Evolutionary conservation across 2,888 invertebrate genomes (phyloP).

Genomic region (Diogma glabrata): DNA sequence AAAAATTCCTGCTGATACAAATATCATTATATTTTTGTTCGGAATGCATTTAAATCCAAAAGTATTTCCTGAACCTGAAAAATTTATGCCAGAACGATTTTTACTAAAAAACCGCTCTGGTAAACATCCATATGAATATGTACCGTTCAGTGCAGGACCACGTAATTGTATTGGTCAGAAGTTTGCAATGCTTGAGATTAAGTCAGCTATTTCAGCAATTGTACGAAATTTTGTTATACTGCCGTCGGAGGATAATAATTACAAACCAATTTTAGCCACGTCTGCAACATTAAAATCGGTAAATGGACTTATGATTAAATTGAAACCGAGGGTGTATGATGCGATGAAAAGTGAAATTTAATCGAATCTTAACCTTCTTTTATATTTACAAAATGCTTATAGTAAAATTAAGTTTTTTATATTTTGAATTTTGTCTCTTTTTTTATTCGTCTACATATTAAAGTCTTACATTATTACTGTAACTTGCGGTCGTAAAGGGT

Average conservation of each 20-base stretch:
- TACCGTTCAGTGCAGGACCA: conserved; percentile 53
- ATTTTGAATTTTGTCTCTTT: too few species aligned
- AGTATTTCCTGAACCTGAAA: conserved; percentile 28
- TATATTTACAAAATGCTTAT: too few species aligned
- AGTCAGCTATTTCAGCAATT: conserved; percentile 40
- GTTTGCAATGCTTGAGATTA: conserved; percentile 43
- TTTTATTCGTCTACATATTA: too few species aligned
- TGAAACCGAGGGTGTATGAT: too few species aligned
- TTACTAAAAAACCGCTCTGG: conserved; percentile 28
- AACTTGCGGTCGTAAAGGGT: too few species aligned
- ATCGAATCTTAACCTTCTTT: too few species aligned
- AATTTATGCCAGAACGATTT: conserved; percentile 42
- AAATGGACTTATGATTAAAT: conserved; percentile 37
- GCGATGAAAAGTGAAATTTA: too few species aligned
- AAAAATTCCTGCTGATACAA: conserved; percentile 24
- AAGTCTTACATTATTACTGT: too few species aligned
- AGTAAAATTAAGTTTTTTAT: too few species aligned
- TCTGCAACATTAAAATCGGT: conserved; percentile 39
- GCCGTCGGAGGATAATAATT: conserved; percentile 29
- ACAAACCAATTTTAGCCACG: conserved; percentile 35
- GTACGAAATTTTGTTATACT: conserved; percentile 38
- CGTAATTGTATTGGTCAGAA: conserved; percentile 48
- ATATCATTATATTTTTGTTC: conserved; percentile 21
- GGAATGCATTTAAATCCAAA: conserved; percentile 17
- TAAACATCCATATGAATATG: conserved; percentile 40